Evolutionary conservation across 2,797 vertebrate genomes (phyloP), one percentile per base, ranked within the genome.

Genomic region (Girardinus metallicus): DNA sequence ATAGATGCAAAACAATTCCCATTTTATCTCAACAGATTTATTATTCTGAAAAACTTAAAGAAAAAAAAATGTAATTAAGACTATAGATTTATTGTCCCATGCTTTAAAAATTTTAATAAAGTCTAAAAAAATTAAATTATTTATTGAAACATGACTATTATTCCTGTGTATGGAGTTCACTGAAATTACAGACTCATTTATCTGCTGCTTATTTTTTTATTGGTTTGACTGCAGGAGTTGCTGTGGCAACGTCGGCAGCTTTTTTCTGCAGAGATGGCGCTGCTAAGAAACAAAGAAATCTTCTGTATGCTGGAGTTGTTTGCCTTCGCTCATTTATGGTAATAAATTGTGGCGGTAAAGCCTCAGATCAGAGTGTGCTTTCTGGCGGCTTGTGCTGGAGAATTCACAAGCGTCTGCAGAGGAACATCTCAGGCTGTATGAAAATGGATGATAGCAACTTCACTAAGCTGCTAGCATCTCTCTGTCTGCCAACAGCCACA

Each of bases 221-320:
- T 26, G 66, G 21, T 68, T 26, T 6, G 29, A 34, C 41, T n/a
- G 68, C 23, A 16, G 5, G 41, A 15, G 68, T 71, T 71, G 68
- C 68, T 15, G 68, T 71, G 68, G 68, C 68, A 71, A 29, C 68
- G 44, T 15, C 8, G 41, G n/a, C 26, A 1, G 68, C 68, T 44
- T 16, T 29, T 16, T 70, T 16, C 6, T 41, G n/a, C 39, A 2
- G 39, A 70, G 66, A 70, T 4, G 26, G 11, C 3, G 68, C 41
- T 46, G 68, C 68, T 46, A 44, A 46, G 68, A 71, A 44, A 71
- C 68, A 71, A 71, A 71, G 66, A 15, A 39, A 53, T 16, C 51
- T 29, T 55, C 73, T 74, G 51, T 29, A 31, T 57, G 36, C 51
- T n/a, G 73, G 34, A 53, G 47, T 39, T 39, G 49, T 51, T 53